A percentile compares a stretch with the other conserved stretches of the same genome.
phyloP scores from a whole-genome alignment of 2,888 invertebrate genomes.

The Xanthia icteritia region DNA sequence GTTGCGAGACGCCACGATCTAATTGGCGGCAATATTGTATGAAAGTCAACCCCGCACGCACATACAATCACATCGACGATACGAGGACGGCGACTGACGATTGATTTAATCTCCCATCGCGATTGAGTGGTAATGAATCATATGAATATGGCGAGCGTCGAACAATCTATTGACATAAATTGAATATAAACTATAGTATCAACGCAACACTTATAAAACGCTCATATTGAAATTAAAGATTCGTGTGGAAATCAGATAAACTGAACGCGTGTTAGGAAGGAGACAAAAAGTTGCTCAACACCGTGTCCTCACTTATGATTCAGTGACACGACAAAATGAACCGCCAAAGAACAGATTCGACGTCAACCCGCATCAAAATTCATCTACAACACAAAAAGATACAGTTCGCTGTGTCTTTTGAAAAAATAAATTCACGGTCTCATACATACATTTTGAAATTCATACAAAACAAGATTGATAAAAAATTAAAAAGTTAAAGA shows the following conservation, averaged over 20 bases:
- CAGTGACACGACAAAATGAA: conserved; percentile 78
- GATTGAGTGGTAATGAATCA: conserved; percentile 81
- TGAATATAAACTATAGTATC: conserved; percentile 78
- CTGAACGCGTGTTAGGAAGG: conserved; percentile 57
- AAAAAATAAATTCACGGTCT: conserved; percentile 70
- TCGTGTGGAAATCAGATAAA: conserved; percentile 69
- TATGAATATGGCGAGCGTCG: conserved; percentile 69
- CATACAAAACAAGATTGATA: conserved; percentile 66
- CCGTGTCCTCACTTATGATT: conserved; percentile 76
- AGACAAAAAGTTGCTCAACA: conserved; percentile 71
- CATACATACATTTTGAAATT: conserved; percentile 77
- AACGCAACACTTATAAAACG: conserved; percentile 67
- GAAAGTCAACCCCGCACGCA: conserved; percentile 71
- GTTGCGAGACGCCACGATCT: conserved; percentile 70
- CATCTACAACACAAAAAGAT: conserved; percentile 76
- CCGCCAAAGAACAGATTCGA: conserved; percentile 72
- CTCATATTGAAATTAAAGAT: conserved; percentile 74
- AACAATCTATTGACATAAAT: conserved; percentile 78
- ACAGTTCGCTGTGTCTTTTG: conserved; percentile 69
- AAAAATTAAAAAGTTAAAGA: conserved; percentile 61
- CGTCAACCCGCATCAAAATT: conserved; percentile 85
- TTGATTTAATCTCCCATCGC: conserved; percentile 80
- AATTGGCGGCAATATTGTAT: conserved; percentile 75
- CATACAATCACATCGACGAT: conserved; percentile 66
- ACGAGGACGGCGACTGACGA: conserved; percentile 75